Evolutionary conservation across 64 coral and sea anemone species (phyloP).

Genomic region (Stylophora pistillata): DNA sequence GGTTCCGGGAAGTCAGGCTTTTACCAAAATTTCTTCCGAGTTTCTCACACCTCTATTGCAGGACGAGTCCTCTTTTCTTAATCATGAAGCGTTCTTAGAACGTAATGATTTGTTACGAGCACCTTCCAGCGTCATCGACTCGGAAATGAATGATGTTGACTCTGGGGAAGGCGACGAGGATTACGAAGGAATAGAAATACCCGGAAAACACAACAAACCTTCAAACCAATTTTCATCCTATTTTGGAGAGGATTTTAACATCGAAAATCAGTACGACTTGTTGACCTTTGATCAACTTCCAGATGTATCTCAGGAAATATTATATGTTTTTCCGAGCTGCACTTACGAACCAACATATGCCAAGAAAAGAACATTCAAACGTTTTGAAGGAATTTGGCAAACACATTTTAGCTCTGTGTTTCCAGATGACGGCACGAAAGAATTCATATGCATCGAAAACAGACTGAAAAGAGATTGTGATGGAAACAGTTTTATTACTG

Average conservation of each 20-base stretch:
- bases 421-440: conserved; percentile 66
- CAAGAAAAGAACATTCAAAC: conserved; percentile 34
- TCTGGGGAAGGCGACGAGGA: conserved; percentile 15
- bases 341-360: conserved; percentile 37
- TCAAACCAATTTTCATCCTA: not conserved
- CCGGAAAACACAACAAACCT: not conserved
- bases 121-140: not conserved
- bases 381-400: conserved; percentile 68
- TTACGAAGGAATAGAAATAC: not conserved
- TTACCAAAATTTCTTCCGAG: not conserved
- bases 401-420: conserved; percentile 79
- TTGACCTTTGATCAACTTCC: not conserved
- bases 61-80: not conserved
- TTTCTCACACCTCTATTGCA: conserved; percentile 25
- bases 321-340: conserved; percentile 12
- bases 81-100: not conserved
- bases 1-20: not conserved
- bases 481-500: conserved; percentile 52
- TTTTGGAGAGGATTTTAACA: conserved; percentile 17
- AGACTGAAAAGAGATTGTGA: conserved; percentile 51
- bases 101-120: not conserved
- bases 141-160: conserved; percentile 24
- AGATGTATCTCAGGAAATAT: conserved; percentile 5
- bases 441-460: conserved; percentile 56
- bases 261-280: not conserved